Evolutionary conservation across 2,797 vertebrate genomes (phyloP), one percentile per base, ranked within the genome.

Genomic region (Hemibagrus guttatus): DNA sequence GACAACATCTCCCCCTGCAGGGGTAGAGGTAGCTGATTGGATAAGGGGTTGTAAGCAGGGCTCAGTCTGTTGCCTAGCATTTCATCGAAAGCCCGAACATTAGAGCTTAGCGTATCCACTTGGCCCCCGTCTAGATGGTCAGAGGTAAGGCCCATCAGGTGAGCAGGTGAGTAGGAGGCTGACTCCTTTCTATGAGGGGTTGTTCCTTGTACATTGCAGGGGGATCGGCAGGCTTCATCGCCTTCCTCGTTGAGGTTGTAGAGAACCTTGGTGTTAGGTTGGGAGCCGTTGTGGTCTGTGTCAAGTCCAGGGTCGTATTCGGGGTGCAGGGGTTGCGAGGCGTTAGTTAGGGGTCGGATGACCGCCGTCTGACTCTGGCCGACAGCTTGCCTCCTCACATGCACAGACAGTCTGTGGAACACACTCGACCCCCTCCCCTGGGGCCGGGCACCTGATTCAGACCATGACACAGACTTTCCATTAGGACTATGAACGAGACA

Each of bases 381-480:
- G 95, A 96, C 96, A 94, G 98, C 98, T 94, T 96, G 97, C 96
- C 95, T 97, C 97, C 97, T 99, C 96, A 99, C 97, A 96, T 99
- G 98, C 95, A 99, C 97, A 95, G 98, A 99, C 93, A 99, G 97
- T 96, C 98, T 98, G 95, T 99, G 98, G 98, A 98, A 99, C 93
- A 96, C 97, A 93, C 97, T 97, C 95, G 97, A 97, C 89, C 97
- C 98, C 93, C 96, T 97, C 94, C 96, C 96, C 95, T 96, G 96
- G 96, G 97, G 97, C 96, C 96, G 97, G 97, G 97, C 96, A 97
- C 98, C 98, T 97, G 98, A 97, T 98, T 99, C 98, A 98, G 98
- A 99, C 98, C 98, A 99, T 97, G 98, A 99, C 97, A 99, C 97
- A 98, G 98, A 99, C 98, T 99, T 99, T 97, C 98, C 98, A 96